Evolutionary conservation across 92 coral and sea anemone species (phyloP).

Genomic region (Actinernus sp.): DNA sequence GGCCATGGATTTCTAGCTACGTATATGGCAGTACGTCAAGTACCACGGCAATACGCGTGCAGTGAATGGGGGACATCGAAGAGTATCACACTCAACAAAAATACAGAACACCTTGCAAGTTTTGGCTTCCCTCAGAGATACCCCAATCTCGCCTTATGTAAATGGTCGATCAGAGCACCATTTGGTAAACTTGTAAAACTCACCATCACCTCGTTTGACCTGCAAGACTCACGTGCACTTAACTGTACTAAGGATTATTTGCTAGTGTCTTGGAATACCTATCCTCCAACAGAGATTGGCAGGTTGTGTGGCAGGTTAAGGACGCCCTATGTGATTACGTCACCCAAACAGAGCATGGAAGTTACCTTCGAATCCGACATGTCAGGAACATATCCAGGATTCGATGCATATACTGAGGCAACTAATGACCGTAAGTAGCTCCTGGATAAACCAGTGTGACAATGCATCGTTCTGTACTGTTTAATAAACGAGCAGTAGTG

Average conservation of each 20-base stretch:
- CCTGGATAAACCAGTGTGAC: too few relatives aligned
- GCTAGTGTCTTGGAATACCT: neutral
- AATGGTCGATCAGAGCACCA: too few relatives aligned
- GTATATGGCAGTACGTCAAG: slow-evolving; percentile 7
- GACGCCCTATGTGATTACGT: slow-evolving; percentile 6
- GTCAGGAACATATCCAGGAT: slow-evolving; percentile 55
- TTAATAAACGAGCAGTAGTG: too few relatives aligned
- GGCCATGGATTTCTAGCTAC: slow-evolving; percentile 8
- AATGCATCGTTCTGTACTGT: too few relatives aligned
- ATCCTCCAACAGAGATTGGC: neutral
- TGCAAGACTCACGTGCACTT: slow-evolving; percentile 6
- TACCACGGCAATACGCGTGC: too few relatives aligned
- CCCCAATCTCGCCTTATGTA: slow-evolving; percentile 23
- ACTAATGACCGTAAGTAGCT: slow-evolving; percentile 42
- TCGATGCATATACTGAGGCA: slow-evolving; percentile 38
- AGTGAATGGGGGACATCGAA: too few relatives aligned
- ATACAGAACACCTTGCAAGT: too few relatives aligned
- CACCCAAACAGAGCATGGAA: neutral
- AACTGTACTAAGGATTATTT: slow-evolving; percentile 32
- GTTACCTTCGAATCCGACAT: slow-evolving; percentile 44
- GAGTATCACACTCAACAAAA: too few relatives aligned
- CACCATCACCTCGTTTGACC: too few relatives aligned
- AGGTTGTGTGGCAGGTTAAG: slow-evolving; percentile 30
- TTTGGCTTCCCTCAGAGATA: too few relatives aligned
- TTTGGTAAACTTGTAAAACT: too few relatives aligned